Percentiles rank a stretch among this genome's conserved stretches.
phyloP scores from a whole-genome alignment of 2,888 invertebrate genomes.

The Drosophila neonasuta region DNA sequence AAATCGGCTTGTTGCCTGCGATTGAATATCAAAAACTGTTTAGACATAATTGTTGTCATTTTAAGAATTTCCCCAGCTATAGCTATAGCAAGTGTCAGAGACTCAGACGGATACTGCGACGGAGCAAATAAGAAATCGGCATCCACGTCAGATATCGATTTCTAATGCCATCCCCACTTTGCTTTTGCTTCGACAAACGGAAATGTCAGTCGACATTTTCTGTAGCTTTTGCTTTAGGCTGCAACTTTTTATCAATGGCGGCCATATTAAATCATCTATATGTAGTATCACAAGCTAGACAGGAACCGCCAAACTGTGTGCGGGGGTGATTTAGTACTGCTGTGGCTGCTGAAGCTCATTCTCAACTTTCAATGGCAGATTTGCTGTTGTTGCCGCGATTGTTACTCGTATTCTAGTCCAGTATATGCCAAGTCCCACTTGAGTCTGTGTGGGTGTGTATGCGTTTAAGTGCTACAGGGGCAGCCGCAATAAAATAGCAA shows the following conservation, averaged over 20 bases:
- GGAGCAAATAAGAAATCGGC: constrained; percentile 22
- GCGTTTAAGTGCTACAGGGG: constrained; percentile 48
- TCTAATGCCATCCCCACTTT: constrained; percentile 31
- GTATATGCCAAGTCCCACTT: constrained; percentile 51
- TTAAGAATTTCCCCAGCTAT: constrained; percentile 41
- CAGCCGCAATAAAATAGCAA: constrained; percentile 61
- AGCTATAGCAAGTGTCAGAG: constrained; percentile 7
- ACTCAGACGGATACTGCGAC: constrained; percentile 10
- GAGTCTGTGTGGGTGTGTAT: constrained; percentile 15
- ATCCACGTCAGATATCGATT: constrained; percentile 63
- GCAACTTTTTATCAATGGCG: constrained; percentile 47
- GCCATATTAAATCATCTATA: constrained; percentile 63
- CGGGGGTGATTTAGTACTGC: constrained; percentile 13
- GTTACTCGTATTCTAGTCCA: constrained; percentile 51
- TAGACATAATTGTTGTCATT: constrained; percentile 70
- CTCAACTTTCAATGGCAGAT: constrained; percentile 67
- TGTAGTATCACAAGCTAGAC: constrained; percentile 16
- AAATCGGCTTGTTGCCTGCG: constrained; percentile 33
- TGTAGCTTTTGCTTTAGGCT: constrained; percentile 12
- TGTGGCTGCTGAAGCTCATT: constrained; percentile 40
- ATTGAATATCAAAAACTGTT: constrained; percentile 71
- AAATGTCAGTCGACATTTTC: constrained; percentile 43
- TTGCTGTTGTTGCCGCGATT: constrained; percentile 49
- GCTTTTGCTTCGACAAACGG: constrained; percentile 21
- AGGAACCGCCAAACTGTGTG: neutral